These are phyloP conservation scores for Oryzias melastigma DNA, from an alignment of 2,113 vertebrate species.

Conservation along the genomic window DNA sequence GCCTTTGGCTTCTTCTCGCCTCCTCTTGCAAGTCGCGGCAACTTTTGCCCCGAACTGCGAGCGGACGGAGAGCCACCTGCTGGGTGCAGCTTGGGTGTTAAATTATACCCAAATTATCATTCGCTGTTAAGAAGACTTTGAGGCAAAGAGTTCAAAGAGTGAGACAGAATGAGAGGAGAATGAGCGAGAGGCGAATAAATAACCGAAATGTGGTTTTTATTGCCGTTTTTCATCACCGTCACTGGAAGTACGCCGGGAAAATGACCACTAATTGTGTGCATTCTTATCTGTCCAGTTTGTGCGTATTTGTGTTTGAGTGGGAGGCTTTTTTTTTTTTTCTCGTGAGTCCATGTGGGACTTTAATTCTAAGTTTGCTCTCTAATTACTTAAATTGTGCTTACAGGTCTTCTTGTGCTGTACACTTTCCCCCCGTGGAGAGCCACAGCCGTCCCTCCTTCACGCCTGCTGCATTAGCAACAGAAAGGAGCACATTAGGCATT, in stretches of 20 bases:
- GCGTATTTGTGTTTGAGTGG: slow-evolving; percentile 29
- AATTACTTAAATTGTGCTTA: slow-evolving; percentile 78
- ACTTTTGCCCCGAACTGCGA: slow-evolving; percentile 48
- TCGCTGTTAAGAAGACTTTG: slow-evolving; percentile 48
- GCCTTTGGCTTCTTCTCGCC: slow-evolving; percentile 1
- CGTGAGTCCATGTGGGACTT: slow-evolving; percentile 22
- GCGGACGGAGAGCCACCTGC: slow-evolving; percentile 48
- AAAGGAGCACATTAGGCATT: slow-evolving; percentile 76
- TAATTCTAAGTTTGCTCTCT: slow-evolving; percentile 61
- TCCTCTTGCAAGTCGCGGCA: slow-evolving; percentile 29
- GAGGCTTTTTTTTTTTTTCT: slow-evolving; percentile 6
- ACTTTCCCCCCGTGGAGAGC: slow-evolving; percentile 61
- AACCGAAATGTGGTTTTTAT: slow-evolving; percentile 26
- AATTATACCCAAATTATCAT: slow-evolving; percentile 50
- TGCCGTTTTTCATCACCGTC: slow-evolving; percentile 35
- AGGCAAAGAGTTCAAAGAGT: slow-evolving; percentile 45
- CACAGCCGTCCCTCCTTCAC: slow-evolving; percentile 55
- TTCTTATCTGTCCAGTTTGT: slow-evolving; percentile 14
- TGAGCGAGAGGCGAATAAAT: slow-evolving; percentile 8
- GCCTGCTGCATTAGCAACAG: slow-evolving; percentile 68
- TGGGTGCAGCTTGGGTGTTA: slow-evolving; percentile 39
- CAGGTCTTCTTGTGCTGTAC: slow-evolving; percentile 69
- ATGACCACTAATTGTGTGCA: slow-evolving; percentile 19
- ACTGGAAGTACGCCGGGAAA: slow-evolving; percentile 24
- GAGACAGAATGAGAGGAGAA: slow-evolving; percentile 15